A percentile compares a stretch with the other conserved stretches of the same genome.
These are phyloP conservation scores for Atherix ibis DNA, from an alignment of 2,888 invertebrate species.

Conservation along the genomic window DNA sequence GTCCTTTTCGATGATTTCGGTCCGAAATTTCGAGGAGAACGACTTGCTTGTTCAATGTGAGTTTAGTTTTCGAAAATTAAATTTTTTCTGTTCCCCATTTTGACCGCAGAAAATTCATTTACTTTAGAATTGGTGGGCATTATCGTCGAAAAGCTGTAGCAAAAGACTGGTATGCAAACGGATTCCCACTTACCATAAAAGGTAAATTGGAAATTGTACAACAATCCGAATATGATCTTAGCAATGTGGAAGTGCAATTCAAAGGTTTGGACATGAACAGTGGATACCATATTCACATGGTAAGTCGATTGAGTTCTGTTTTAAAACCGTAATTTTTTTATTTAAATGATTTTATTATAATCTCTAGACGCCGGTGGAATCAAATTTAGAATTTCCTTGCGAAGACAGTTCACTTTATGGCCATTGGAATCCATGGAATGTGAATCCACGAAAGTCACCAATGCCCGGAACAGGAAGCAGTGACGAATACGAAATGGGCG, in stretches of 20 bases:
- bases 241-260: conserved; percentile 59
- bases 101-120: background rate
- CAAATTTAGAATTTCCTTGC: conserved; percentile 73
- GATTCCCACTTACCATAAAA: conserved; percentile 42
- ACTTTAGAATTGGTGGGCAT: conserved; percentile 50
- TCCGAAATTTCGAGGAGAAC: conserved; percentile 72
- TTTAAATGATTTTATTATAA: conserved; percentile 7
- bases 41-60: conserved; percentile 77
- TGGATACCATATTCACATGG: conserved; percentile 71
- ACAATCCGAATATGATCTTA: conserved; percentile 71
- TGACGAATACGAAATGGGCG: conserved; percentile 77
- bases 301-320: conserved; percentile 29
- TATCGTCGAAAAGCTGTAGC: conserved; percentile 70
- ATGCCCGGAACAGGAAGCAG: conserved; percentile 49
- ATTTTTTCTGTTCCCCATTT: no score
- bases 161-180: conserved; percentile 78
- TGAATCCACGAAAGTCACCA: conserved; percentile 47
- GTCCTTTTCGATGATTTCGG: conserved; percentile 79
- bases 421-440: conserved; percentile 72
- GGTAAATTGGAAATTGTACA: conserved; percentile 72
- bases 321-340: background rate
- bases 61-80: no score
- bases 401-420: conserved; percentile 66
- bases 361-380: conserved; percentile 62
- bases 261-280: conserved; percentile 52